Evolutionary conservation across 2,113 vertebrate genomes (phyloP).

Genomic region (Dinomys branickii): DNA sequence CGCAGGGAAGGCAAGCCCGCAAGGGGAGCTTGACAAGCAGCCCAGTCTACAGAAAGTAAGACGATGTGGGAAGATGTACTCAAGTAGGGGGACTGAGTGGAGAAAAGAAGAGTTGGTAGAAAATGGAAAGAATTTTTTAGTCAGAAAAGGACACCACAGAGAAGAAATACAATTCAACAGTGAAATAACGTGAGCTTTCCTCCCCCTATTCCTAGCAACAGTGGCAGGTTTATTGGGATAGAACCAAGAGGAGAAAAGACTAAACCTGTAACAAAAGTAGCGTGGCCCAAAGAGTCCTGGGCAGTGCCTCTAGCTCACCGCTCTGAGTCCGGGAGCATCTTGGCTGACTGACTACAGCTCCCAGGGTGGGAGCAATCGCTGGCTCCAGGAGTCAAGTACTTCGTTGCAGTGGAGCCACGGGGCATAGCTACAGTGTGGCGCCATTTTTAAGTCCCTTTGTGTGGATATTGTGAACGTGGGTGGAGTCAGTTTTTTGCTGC

Average conservation of each 20-base stretch:
- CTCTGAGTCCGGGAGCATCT: not conserved
- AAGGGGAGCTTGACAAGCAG: not conserved
- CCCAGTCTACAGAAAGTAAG: not conserved
- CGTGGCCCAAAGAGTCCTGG: not conserved
- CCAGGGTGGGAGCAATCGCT: not conserved
- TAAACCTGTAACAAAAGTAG: not conserved
- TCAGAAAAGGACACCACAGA: not conserved
- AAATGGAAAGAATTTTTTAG: not conserved
- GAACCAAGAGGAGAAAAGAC: not conserved
- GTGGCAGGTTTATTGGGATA: not conserved
- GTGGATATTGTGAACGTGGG: fast-evolving
- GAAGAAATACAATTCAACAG: not conserved
- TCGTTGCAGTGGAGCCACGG: fast-evolving
- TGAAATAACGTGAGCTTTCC: not conserved
- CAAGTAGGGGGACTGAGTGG: no score
- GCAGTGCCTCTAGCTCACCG: not conserved
- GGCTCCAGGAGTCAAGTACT: not conserved
- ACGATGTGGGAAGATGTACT: not conserved
- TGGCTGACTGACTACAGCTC: not conserved
- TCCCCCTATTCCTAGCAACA: not conserved
- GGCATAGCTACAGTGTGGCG: not conserved
- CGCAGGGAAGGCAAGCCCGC: not conserved
- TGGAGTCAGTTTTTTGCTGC: no score
- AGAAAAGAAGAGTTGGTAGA: not conserved
- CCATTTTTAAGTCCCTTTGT: fast-evolving